Conservation (phyloP, 2,888 invertebrate species). For the Esperia sulphurella region DNA sequence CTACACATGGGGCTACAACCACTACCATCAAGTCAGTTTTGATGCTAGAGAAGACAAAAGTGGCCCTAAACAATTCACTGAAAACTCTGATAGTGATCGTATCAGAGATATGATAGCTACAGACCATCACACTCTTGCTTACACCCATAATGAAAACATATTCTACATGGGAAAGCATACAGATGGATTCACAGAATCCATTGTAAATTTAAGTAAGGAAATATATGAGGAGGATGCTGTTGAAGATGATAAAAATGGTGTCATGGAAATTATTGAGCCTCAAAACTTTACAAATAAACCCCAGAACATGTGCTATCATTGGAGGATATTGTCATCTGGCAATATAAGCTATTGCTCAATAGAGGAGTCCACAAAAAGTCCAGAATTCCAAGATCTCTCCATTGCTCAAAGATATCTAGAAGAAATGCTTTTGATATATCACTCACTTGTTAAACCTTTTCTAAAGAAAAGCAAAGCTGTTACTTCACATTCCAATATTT, state of each 20-base stretch:
- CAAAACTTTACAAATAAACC: constrained; percentile 51
- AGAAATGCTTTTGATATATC: constrained; percentile 82
- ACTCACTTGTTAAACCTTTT: constrained; percentile 81
- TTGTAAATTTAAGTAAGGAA: constrained; percentile 61
- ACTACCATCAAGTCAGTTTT: constrained; percentile 84
- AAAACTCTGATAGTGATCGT: constrained; percentile 75
- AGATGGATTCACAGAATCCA: constrained; percentile 62
- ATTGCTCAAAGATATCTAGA: constrained; percentile 85
- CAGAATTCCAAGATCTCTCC: constrained; percentile 75
- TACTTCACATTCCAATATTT: constrained; percentile 78
- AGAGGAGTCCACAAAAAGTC: constrained; percentile 53
- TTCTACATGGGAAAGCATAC: constrained; percentile 84
- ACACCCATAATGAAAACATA: constrained; percentile 83
- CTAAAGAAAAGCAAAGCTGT: constrained; percentile 80
- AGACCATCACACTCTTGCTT: constrained; percentile 82
- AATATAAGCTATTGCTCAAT: constrained; percentile 68
- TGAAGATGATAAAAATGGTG: constrained; percentile 37
- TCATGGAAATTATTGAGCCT: constrained; percentile 37
- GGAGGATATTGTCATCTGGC: constrained; percentile 70
- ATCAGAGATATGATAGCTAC: constrained; percentile 82
- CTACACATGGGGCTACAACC: constrained; percentile 91
- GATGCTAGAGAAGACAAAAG: constrained; percentile 81
- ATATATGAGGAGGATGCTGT: constrained; percentile 30
- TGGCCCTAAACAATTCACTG: constrained; percentile 81
- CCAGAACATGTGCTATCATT: constrained; percentile 69